Evolutionary conservation across 2,797 vertebrate species (phyloP).

Genomic region (Leuciscus waleckii): DNA sequence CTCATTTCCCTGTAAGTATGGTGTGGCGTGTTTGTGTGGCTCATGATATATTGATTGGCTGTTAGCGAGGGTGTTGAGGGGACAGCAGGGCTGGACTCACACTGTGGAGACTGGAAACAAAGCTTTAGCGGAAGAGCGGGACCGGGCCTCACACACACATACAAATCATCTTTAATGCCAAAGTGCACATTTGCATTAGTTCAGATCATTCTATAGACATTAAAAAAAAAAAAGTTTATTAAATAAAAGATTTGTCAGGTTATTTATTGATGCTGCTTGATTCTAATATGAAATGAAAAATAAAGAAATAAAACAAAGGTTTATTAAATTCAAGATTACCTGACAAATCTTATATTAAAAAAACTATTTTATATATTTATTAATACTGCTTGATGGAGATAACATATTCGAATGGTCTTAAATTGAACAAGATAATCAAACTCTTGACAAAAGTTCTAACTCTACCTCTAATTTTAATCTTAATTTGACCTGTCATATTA

Average conservation of each 20-base stretch:
- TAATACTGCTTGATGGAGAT: neutral
- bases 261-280: neutral
- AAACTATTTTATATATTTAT: neutral
- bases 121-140: slow-evolving; percentile 55
- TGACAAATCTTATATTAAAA: neutral
- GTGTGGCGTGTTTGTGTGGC: slow-evolving; percentile 46
- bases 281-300: neutral
- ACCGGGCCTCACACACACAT: slow-evolving; percentile 24
- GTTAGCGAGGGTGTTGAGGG: slow-evolving; percentile 63
- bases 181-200: slow-evolving; percentile 45
- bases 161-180: slow-evolving; percentile 68
- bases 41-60: slow-evolving; percentile 64
- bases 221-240: neutral
- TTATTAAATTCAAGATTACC: neutral
- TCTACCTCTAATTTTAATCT: neutral
- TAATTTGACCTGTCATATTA: neutral
- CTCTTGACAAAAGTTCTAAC: slow-evolving; percentile 1
- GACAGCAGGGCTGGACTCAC: slow-evolving; percentile 56
- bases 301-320: neutral
- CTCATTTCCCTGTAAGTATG: slow-evolving; percentile 52
- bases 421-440: slow-evolving; percentile 1
- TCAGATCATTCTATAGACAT: neutral
- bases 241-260: neutral
- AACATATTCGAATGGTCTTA: neutral
- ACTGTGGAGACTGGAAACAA: slow-evolving; percentile 60